A percentile compares a stretch with the other conserved stretches of the same genome.
These are phyloP conservation scores for Blastobasis adustella DNA, from an alignment of 2,888 invertebrate genomes.

Conservation along the genomic window DNA sequence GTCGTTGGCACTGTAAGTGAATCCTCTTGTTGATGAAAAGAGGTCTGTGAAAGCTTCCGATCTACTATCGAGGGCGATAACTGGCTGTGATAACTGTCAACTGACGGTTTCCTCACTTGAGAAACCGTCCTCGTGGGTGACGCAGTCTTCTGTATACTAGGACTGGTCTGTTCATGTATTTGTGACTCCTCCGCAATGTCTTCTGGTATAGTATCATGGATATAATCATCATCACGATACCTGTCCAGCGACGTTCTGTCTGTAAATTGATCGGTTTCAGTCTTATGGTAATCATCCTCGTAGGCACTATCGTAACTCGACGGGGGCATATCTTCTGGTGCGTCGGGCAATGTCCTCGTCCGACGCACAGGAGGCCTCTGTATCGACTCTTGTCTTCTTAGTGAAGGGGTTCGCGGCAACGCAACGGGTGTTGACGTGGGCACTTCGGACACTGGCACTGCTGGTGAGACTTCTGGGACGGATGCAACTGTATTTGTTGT, in stretches of 20 bases:
- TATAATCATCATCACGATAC: slow-evolving; percentile 59
- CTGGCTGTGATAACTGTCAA: slow-evolving; percentile 66
- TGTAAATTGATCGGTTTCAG: slow-evolving; percentile 63
- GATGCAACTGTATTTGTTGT: slow-evolving; percentile 49
- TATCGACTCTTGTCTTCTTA: slow-evolving; percentile 68
- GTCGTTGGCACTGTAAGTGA: slow-evolving; percentile 54
- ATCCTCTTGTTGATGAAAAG: slow-evolving; percentile 72
- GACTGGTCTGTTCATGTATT: slow-evolving; percentile 41
- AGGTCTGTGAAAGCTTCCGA: slow-evolving; percentile 65
- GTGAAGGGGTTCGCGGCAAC: slow-evolving; percentile 58
- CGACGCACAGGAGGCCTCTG: slow-evolving; percentile 66
- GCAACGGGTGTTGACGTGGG: slow-evolving; percentile 48
- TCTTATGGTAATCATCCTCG: slow-evolving; percentile 70
- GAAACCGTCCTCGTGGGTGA: slow-evolving; percentile 56
- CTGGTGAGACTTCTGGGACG: slow-evolving; percentile 55
- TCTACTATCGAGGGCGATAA: slow-evolving; percentile 57
- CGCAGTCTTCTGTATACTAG: slow-evolving; percentile 52
- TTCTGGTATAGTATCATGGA: slow-evolving; percentile 54
- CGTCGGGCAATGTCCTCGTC: slow-evolving; percentile 63
- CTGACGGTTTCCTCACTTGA: slow-evolving; percentile 56
- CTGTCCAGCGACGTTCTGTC: slow-evolving; percentile 54
- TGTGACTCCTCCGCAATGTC: slow-evolving; percentile 51
- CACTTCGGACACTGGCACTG: slow-evolving; percentile 48
- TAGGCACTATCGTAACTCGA: slow-evolving; percentile 70
- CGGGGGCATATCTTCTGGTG: slow-evolving; percentile 58